Conservation (phyloP, 35 echinoderm and acorn worm genomes). For the Ophioderma brevispina region DNA sequence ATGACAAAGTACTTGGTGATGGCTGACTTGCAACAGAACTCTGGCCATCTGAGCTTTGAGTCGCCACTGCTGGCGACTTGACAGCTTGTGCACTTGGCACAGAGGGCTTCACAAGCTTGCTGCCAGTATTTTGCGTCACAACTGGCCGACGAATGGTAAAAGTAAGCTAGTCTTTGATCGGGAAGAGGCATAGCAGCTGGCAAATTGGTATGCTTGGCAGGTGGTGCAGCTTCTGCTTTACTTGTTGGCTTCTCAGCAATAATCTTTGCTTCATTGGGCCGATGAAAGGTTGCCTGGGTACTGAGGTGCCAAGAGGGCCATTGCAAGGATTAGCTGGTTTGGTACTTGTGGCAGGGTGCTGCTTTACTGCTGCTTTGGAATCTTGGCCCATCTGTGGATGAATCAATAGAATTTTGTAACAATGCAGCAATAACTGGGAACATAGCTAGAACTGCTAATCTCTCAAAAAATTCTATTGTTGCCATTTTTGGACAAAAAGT, state of each 20-base stretch:
- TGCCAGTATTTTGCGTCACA: background rate
- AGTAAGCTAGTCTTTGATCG: slow-evolving; percentile 58
- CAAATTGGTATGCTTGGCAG: slow-evolving; percentile 34
- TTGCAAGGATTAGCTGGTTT: slow-evolving; percentile 48
- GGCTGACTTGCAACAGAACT: no score
- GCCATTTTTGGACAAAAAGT: no score
- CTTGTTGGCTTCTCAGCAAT: slow-evolving; percentile 28
- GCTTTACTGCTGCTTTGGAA: background rate
- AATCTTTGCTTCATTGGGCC: slow-evolving; percentile 41
- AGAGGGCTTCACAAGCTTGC: background rate
- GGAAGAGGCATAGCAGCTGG: slow-evolving; percentile 43
- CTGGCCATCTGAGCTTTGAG: no score
- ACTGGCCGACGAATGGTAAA: slow-evolving; percentile 44
- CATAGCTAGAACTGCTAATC: no score
- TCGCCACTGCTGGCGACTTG: no score
- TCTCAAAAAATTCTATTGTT: no score
- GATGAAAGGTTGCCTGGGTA: slow-evolving; percentile 13
- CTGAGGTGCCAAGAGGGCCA: slow-evolving; percentile 34
- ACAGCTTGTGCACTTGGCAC: no score
- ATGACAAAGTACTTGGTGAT: no score
- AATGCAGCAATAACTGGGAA: no score
- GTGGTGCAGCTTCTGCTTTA: background rate
- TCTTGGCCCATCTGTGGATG: background rate
- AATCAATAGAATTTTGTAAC: no score
- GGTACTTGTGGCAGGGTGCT: background rate